Evolutionary conservation across 30 jellyfish, hydroid and myxozoan genomes (phyloP).

Genomic region (Hydractinia echinata): DNA sequence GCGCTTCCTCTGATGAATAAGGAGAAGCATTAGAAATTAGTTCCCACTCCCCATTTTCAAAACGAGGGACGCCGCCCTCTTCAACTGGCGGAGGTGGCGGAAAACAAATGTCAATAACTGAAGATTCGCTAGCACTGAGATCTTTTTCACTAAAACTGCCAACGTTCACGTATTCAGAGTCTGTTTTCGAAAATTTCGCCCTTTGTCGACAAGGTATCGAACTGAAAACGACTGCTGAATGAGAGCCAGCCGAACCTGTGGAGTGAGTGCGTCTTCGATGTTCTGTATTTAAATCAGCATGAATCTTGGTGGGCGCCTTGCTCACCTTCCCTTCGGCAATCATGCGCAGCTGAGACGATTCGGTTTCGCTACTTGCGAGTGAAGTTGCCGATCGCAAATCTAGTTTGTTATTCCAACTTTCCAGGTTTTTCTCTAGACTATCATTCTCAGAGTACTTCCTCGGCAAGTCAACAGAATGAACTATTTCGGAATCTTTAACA

Average conservation of each 20-base stretch:
- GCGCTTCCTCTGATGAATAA: slow-evolving; percentile 6
- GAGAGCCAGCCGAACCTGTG: background rate
- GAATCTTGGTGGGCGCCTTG: background rate
- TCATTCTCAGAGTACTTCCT: background rate
- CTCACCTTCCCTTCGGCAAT: background rate
- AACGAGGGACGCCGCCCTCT: slow-evolving; percentile 36
- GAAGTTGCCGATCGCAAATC: slow-evolving; percentile 22
- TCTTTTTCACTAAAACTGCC: slow-evolving; percentile 3
- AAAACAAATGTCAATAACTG: slow-evolving; percentile 52
- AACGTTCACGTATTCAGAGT: slow-evolving; percentile 1
- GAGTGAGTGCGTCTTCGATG: background rate
- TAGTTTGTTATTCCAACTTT: slow-evolving; percentile 31
- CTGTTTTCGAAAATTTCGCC: background rate
- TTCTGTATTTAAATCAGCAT: background rate
- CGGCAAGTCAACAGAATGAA: slow-evolving; percentile 15
- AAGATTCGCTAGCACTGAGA: background rate
- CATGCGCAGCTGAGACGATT: background rate
- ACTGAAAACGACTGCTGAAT: background rate
- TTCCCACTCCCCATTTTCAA: slow-evolving; percentile 56
- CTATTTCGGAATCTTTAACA: background rate
- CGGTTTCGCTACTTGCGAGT: background rate
- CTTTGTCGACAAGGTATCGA: background rate
- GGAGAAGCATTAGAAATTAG: background rate
- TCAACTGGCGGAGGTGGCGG: slow-evolving; percentile 98
- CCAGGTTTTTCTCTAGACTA: slow-evolving; percentile 16